These are phyloP conservation scores for Papilio aristodemus DNA, from an alignment of 1,140 invertebrate genomes.

Conservation along the genomic window DNA sequence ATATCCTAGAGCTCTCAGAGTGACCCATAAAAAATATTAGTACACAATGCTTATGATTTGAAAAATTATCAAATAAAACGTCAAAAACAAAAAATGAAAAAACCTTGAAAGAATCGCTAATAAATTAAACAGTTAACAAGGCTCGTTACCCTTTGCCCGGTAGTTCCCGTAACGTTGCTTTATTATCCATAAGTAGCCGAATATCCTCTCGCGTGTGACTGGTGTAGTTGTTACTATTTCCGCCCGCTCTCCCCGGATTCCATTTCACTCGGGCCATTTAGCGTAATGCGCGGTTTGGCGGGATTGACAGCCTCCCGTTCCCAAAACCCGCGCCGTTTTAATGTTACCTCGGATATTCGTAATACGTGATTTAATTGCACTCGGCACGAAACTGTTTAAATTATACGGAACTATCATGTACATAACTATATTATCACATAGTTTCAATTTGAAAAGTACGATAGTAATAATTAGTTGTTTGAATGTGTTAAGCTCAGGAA, in stretches of 20 bases:
- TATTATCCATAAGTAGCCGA: slow-evolving; percentile 70
- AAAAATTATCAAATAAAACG: too few relatives aligned
- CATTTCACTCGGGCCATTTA: slow-evolving; percentile 73
- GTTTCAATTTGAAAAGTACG: too few relatives aligned
- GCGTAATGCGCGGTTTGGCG: slow-evolving; percentile 70
- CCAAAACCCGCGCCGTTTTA: slow-evolving; percentile 42
- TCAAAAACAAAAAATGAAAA: not conserved
- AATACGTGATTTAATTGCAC: slow-evolving; percentile 25
- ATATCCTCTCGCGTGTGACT: slow-evolving; percentile 54
- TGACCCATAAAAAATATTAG: too few relatives aligned
- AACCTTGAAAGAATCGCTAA: slow-evolving; percentile 9
- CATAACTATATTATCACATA: too few relatives aligned
- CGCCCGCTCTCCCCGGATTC: slow-evolving; percentile 53
- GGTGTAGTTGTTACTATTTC: slow-evolving; percentile 59
- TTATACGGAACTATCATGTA: slow-evolving; percentile 37
- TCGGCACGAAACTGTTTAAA: slow-evolving; percentile 3
- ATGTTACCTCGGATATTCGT: slow-evolving; percentile 54
- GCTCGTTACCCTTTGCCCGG: slow-evolving; percentile 54
- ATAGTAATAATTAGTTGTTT: too few relatives aligned
- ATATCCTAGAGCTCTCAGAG: too few relatives aligned
- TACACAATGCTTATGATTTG: too few relatives aligned
- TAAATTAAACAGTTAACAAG: slow-evolving; percentile 52
- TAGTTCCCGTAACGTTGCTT: slow-evolving; percentile 60
- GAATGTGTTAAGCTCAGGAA: too few relatives aligned
- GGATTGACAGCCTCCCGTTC: slow-evolving; percentile 63